phyloP scores from a whole-genome alignment of 2,888 invertebrate genomes.

The Heliconius ismenius region DNA sequence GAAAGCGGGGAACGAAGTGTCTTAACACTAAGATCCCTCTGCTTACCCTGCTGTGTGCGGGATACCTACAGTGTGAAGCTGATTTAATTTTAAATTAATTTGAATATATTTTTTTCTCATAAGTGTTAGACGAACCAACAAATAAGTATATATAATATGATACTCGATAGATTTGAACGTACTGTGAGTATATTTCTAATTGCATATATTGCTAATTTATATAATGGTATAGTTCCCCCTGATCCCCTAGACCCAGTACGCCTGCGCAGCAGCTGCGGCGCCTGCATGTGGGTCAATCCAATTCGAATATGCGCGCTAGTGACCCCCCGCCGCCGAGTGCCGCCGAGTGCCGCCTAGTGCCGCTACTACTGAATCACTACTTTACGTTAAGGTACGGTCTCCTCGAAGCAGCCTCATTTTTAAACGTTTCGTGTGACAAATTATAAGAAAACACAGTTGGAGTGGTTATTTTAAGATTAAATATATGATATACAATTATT shows the following conservation, averaged over 20 bases:
- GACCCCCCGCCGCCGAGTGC: background rate
- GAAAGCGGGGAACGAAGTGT: no score
- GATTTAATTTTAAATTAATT: no score
- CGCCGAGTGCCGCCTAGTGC: background rate
- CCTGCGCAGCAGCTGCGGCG: slow-evolving; percentile 22
- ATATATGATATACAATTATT: background rate
- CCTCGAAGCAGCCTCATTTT: background rate
- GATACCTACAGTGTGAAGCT: no score
- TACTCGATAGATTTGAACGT: no score
- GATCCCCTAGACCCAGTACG: background rate
- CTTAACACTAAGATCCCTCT: no score
- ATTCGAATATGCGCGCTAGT: slow-evolving; percentile 42
- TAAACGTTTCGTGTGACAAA: background rate
- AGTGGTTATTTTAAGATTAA: background rate
- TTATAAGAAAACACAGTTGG: background rate
- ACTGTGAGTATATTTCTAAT: background rate
- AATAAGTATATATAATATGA: background rate
- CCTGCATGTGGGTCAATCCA: slow-evolving; percentile 41
- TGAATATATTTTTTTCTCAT: no score
- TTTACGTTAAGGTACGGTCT: slow-evolving; percentile 29
- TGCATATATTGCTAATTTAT: background rate
- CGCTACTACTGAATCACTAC: slow-evolving; percentile 4
- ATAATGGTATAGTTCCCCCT: background rate
- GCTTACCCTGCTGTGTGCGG: no score
- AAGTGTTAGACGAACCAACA: no score